Percentiles rank a stretch among this genome's conserved stretches.
phyloP scores from a whole-genome alignment of 2,888 invertebrate species.

The Catocala fraxini region DNA sequence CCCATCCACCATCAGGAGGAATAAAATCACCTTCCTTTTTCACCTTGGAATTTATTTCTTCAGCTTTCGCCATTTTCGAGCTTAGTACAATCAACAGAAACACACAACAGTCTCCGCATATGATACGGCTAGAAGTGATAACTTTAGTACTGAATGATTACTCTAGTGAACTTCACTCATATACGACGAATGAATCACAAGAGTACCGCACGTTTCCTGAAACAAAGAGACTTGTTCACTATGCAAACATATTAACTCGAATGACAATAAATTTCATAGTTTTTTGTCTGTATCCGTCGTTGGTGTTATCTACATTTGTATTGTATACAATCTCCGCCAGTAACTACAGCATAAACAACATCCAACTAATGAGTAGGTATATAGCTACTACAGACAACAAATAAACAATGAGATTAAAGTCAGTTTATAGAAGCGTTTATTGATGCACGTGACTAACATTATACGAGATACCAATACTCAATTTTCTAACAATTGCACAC shows the following conservation, averaged over 20 bases:
- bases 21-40: constrained; percentile 87
- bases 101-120: constrained; percentile 46
- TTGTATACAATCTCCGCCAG: constrained; percentile 35
- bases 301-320: constrained; percentile 33
- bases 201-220: constrained; percentile 37
- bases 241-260: constrained; percentile 35
- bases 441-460: too few relatives aligned
- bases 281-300: constrained; percentile 28
- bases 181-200: constrained; percentile 34
- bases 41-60: constrained; percentile 66
- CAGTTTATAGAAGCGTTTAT: too few relatives aligned
- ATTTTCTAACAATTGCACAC: neutral
- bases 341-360: constrained; percentile 19
- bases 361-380: too few relatives aligned
- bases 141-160: constrained; percentile 38
- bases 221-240: constrained; percentile 48
- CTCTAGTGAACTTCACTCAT: constrained; percentile 20
- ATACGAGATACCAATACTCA: too few relatives aligned
- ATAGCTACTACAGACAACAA: too few relatives aligned
- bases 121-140: constrained; percentile 61
- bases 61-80: constrained; percentile 64
- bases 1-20: constrained; percentile 93
- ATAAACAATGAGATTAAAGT: too few relatives aligned
- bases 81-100: constrained; percentile 15
- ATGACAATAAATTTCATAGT: constrained; percentile 37